Base-by-base conservation (phyloP, 2,113 vertebrate genomes). In the Thomomys bottae region DNA sequence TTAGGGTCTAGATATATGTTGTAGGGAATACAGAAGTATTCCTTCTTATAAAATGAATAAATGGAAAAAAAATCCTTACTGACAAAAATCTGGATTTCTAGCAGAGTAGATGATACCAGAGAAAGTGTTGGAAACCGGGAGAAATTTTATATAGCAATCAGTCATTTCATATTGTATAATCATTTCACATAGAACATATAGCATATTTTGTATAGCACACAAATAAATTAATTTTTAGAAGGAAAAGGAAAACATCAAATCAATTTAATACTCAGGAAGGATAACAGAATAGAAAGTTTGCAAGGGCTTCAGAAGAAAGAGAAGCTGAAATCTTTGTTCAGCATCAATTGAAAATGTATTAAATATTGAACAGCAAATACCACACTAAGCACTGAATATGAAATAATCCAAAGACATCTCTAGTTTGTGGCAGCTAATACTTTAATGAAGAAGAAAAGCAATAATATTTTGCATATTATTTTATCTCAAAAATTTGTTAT, bases 351-450 rank as follows among this genome's bases (percentile, higher is more conserved):
- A 82, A 85, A 32, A 80, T 42, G 9, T 63, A 81, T 77, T 81
- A 83, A 82, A 61, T 79, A 84, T 90, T 92, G 72, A 87, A 66
- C 63, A n/a, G 3, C 28, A 92, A 83, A 89, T 77, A 59, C 0
- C 26, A 49, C 24, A 30, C 6, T 24, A 40, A 81, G 26, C 15
- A 40, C 10, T 12, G 2, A 61, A 34, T 15, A 38, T 67, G 18
- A 38, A 79, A 23, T 57, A 91, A 26, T 92, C n/a, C 68, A 38
- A 59, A 87, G 57, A 49, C 26, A 70, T 77, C 66, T 87, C 20
- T 3, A 54, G 6, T 18, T 5, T 34, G 32, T 23, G 32, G 30
- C 72, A 71, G 11, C 20, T 79, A 76, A 18, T 63, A 71, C 40
- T 63, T 84, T 23, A 64, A 12, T 64, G 36, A 8, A 3, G 7